Conservation (phyloP, 2,797 vertebrate species). For the Podarcis siculus region DNA sequence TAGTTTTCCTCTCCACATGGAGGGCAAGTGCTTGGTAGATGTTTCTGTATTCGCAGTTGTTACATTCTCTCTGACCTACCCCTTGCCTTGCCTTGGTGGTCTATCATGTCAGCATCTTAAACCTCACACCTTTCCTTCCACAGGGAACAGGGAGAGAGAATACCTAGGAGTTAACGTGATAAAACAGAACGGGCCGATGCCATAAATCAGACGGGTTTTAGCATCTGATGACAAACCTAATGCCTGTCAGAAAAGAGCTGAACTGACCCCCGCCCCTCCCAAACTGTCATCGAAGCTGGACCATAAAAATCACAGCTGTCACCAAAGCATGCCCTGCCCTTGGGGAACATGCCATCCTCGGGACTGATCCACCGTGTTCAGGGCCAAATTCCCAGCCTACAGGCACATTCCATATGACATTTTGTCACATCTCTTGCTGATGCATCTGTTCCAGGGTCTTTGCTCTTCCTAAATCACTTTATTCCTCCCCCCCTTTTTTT, state of each 20-base stretch:
- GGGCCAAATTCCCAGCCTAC: slow-evolving; percentile 85
- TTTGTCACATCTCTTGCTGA: slow-evolving; percentile 83
- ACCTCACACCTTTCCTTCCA: slow-evolving; percentile 14
- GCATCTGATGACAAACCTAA: slow-evolving; percentile 92
- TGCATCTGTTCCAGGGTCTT: slow-evolving; percentile 85
- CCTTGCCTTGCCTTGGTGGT: slow-evolving; percentile 19
- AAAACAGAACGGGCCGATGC: slow-evolving; percentile 61
- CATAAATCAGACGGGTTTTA: slow-evolving; percentile 91
- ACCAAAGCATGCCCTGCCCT: slow-evolving; percentile 79
- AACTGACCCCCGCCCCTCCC: slow-evolving; percentile 71
- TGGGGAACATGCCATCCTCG: slow-evolving; percentile 86
- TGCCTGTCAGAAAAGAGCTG: slow-evolving; percentile 87
- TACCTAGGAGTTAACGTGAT: slow-evolving; percentile 36
- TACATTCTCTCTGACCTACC: background rate
- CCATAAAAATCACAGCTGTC: slow-evolving; percentile 96
- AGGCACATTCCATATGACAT: slow-evolving; percentile 86
- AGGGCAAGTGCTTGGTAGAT: background rate
- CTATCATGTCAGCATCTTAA: slow-evolving; percentile 45
- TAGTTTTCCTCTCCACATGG: background rate
- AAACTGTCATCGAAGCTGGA: slow-evolving; percentile 88
- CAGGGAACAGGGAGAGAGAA: slow-evolving; percentile 23
- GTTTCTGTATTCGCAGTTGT: slow-evolving; percentile 2
- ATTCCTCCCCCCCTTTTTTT: background rate
- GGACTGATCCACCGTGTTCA: slow-evolving; percentile 84
- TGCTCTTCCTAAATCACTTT: slow-evolving; percentile 82